Conservation (phyloP, 2,113 vertebrate species). For the Hippocampus zosterae region DNA sequence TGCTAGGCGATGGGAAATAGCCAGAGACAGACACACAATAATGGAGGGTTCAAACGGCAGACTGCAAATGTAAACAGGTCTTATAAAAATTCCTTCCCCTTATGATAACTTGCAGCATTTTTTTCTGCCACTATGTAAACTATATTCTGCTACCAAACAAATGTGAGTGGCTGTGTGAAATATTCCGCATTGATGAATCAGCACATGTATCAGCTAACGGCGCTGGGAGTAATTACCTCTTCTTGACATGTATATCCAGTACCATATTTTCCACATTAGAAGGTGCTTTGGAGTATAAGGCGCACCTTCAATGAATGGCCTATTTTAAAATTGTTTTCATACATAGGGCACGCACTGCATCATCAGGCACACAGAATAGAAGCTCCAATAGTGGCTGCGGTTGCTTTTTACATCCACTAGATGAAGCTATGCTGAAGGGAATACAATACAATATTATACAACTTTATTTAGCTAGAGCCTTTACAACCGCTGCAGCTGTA, state of each 20-base stretch:
- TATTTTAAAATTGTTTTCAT: too few relatives aligned
- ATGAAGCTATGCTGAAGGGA: too few relatives aligned
- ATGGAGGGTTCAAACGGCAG: constrained; percentile 12
- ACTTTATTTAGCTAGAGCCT: too few relatives aligned
- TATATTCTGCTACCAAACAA: constrained; percentile 59
- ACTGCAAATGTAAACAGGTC: constrained; percentile 11
- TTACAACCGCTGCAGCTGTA: too few relatives aligned
- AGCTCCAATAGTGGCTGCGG: too few relatives aligned
- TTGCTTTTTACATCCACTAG: too few relatives aligned
- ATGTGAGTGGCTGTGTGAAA: constrained; percentile 64
- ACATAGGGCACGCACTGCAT: too few relatives aligned
- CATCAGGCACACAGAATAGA: too few relatives aligned
- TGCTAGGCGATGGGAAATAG: constrained; percentile 14
- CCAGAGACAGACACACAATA: constrained; percentile 25
- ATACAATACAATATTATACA: too few relatives aligned
- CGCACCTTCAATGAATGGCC: too few relatives aligned
- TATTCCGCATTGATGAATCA: constrained; percentile 63
- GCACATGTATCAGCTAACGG: constrained; percentile 58
- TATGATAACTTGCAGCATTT: not conserved
- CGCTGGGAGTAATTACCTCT: constrained; percentile 69
- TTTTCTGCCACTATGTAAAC: constrained; percentile 25
- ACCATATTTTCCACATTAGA: not conserved
- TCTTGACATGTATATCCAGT: constrained; percentile 4
- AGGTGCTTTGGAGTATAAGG: too few relatives aligned
- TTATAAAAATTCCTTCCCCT: not conserved